phyloP scores from a whole-genome alignment of 2,888 invertebrate genomes.

The Notocelia uddmanniana region DNA sequence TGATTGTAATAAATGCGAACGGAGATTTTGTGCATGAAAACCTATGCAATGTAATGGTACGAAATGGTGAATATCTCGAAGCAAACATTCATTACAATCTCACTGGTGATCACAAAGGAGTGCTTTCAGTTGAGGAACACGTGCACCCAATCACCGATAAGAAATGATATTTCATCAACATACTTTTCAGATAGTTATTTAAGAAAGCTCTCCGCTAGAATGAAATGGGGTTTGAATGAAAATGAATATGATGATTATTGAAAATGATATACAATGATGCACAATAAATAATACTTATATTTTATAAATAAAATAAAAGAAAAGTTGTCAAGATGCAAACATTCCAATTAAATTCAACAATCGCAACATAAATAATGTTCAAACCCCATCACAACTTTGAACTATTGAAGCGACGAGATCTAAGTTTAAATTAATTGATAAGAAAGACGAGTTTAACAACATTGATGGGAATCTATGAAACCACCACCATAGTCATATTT shows the following conservation, averaged over 20 bases:
- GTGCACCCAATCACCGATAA: slow-evolving; percentile 82
- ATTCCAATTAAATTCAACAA: slow-evolving; percentile 77
- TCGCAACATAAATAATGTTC: slow-evolving; percentile 78
- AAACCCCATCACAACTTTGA: slow-evolving; percentile 82
- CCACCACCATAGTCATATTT: slow-evolving; percentile 42
- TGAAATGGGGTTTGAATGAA: slow-evolving; percentile 86
- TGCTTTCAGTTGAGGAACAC: slow-evolving; percentile 79
- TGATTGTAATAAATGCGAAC: slow-evolving; percentile 77
- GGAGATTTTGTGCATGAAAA: slow-evolving; percentile 56
- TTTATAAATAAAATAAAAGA: slow-evolving; percentile 70
- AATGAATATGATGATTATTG: slow-evolving; percentile 65
- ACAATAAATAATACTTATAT: slow-evolving; percentile 68
- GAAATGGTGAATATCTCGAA: slow-evolving; percentile 37
- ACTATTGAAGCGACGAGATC: slow-evolving; percentile 68
- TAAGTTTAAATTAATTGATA: slow-evolving; percentile 53
- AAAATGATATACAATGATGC: slow-evolving; percentile 71
- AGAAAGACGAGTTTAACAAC: slow-evolving; percentile 43
- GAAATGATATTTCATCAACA: slow-evolving; percentile 46
- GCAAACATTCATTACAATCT: slow-evolving; percentile 74
- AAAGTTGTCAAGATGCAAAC: slow-evolving; percentile 86
- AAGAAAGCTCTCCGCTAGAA: slow-evolving; percentile 80
- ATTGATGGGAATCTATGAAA: slow-evolving; percentile 38
- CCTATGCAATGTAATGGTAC: slow-evolving; percentile 31
- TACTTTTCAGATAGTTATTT: slow-evolving; percentile 53
- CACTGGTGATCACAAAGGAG: slow-evolving; percentile 71